phyloP scores from a whole-genome alignment of 1,140 invertebrate species.

The Gonatopus flavifemur region DNA sequence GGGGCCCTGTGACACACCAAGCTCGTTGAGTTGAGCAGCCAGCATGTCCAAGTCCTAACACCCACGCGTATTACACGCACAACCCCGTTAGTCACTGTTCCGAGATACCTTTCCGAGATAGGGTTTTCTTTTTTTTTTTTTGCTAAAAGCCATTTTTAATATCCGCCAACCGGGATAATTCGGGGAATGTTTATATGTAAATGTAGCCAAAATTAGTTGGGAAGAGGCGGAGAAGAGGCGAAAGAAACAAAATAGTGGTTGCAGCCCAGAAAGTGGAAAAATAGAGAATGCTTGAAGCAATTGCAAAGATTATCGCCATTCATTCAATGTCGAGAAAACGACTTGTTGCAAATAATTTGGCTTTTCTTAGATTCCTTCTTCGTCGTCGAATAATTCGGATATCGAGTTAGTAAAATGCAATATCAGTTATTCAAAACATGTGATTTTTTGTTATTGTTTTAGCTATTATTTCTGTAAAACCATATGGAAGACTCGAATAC shows the following conservation, averaged over 20 bases:
- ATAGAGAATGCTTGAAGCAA: slow-evolving; percentile 2
- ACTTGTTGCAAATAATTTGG: no score
- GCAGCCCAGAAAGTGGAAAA: slow-evolving; percentile 12
- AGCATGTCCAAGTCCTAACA: slow-evolving; percentile 87
- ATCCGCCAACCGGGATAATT: slow-evolving; percentile 19
- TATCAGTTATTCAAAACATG: no score
- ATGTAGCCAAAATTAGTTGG: no score
- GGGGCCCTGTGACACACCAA: slow-evolving; percentile 71
- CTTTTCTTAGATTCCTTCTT: no score
- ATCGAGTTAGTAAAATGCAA: no score
- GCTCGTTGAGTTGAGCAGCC: slow-evolving; percentile 89
- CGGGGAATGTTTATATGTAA: no score
- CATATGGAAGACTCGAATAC: background rate
- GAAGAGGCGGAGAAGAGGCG: slow-evolving; percentile 1
- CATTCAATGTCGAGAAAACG: no score
- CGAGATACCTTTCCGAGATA: slow-evolving; percentile 30
- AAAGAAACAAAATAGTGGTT: slow-evolving; percentile 9
- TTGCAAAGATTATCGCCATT: background rate
- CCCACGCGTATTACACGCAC: slow-evolving; percentile 50
- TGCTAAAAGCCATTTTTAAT: slow-evolving; percentile 23
- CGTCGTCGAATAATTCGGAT: no score
- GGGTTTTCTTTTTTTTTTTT: no score
- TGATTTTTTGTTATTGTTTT: no score
- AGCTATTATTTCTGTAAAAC: slow-evolving; percentile 3
- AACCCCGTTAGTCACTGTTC: slow-evolving; percentile 47